Percentiles rank a stretch among this genome's conserved stretches.
Evolutionary conservation across 2,113 vertebrate genomes (phyloP).

Genomic region (Sturnus vulgaris): DNA sequence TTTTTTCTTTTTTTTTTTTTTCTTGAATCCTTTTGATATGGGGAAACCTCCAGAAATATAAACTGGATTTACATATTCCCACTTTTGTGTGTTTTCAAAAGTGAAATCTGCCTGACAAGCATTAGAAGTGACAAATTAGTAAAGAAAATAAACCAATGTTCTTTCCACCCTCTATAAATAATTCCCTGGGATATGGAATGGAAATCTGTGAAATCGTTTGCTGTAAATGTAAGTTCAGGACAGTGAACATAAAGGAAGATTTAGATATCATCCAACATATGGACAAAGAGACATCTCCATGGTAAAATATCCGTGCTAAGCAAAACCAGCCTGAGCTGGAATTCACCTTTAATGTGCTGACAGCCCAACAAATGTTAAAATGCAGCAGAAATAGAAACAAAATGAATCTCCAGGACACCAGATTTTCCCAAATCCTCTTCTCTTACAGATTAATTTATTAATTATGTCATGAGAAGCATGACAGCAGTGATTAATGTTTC

Average conservation of each 20-base stretch:
- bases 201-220: neutral
- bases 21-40: neutral
- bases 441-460: neutral
- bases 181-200: neutral
- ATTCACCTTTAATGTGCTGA: neutral
- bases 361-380: neutral
- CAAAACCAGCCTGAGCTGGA: neutral
- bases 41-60: neutral
- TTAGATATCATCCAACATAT: neutral
- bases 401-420: rapidly evolving
- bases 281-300: neutral
- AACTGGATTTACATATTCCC: neutral
- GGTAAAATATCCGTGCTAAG: neutral
- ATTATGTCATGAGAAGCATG: neutral
- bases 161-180: neutral
- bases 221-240: neutral
- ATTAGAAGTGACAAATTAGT: neutral
- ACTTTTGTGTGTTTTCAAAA: neutral
- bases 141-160: neutral
- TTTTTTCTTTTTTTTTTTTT: neutral
- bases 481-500: neutral
- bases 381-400: neutral
- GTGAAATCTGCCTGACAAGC: neutral
- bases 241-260: neutral
- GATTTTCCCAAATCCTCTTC: neutral